Base-by-base conservation (phyloP, 92 coral and sea anemone genomes). In the Meandrina meandrites region DNA sequence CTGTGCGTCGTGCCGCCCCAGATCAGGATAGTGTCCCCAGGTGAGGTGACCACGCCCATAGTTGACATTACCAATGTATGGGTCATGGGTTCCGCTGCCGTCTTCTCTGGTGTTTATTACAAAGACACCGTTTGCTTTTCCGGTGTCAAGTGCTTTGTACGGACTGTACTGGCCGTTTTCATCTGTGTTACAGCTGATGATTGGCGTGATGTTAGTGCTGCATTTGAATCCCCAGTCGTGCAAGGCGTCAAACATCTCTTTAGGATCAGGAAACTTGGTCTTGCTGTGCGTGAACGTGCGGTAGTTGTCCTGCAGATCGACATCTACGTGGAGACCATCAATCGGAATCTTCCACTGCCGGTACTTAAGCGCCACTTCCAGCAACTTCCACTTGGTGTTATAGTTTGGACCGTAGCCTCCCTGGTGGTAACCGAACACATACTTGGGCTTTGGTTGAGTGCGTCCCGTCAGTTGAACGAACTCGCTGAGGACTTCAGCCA, bases 1-100 rank as follows among this genome's bases (percentile, higher is more conserved):
- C 85, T 89, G 94, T 76, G 82, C 96, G 1, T 93, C 96, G 8
- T 40, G 88, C 30, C 94, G 77, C 35, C 96, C 96, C 86, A 93
- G 89, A 54, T 93, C 96, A 31, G 96, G 94, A 75, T 93, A 93
- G 35, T 93, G 94, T 16, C 96, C 96, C 96, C 96, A 93, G 7
- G 96, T 93, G 35, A 93, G 85, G 32, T 88, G 92, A 24, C 94
- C 96, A 71, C 96, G 93, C 85, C 96, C 96, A 83, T 93, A 93
- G 87, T 93, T 93, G 79, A 93, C 96, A 68, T 93, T 93, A 30
- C 96, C 96, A 60, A 87, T 79, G 64, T 66, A 88, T 12, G 76
- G 77, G 5, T 93, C 96, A 51, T 89, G 89, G 24, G 79, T 88
- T 22, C 94, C 94, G 56, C 91, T 86, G 14, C 92, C 92, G 31